Base-by-base conservation (phyloP, 1,140 invertebrate species). In the Macrosteles quadrilineatus region DNA sequence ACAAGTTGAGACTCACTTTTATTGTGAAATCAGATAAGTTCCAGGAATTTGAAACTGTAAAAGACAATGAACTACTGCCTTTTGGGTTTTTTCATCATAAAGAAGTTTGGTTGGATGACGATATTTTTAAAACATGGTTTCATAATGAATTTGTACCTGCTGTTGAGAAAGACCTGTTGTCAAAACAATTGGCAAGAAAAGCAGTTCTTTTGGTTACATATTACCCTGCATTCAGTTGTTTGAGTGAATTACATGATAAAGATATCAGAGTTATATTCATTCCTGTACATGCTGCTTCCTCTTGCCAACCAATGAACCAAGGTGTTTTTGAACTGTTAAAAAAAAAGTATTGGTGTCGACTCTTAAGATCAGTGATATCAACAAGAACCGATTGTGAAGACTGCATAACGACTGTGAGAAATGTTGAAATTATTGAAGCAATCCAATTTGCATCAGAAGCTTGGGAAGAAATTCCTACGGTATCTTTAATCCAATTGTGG, bases 171-270 rank as follows among this genome's bases (percentile, higher is more conserved):
- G 6, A 45, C 47, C 21, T 43, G 11, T n/a, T n/a, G 2, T 40
- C 69, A 64, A 76, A 77, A 62, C 71, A 77, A 72, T 72, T 79
- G 27, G 72, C 71, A 57, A 71, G 72, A 71, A 79, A 80, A 77
- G 78, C 77, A 14, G 25, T 82, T 36, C 73, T 82, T 9, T 62
- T 81, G 73, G 69, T 81, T 32, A 77, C 82, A 68, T 80, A 81
- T 74, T 74, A 73, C 32, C 65, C 73, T 12, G 64, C 71, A 6
- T 75, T 78, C 71, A 74, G 73, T 25, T 12, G 25, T 63, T 47
- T 1, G 29, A 62, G 27, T 25, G 57, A 62, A 25, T 62, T 62
- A 27, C 19, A 17, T 23, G 27, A 27, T 27, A 25, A 70, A 23
- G 70, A 72, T 36, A 36, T 36, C 3, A 69, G 21, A 57, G 63